Conservation (phyloP, 2,888 invertebrate species). For the Bruchidius siliquastri region DNA sequence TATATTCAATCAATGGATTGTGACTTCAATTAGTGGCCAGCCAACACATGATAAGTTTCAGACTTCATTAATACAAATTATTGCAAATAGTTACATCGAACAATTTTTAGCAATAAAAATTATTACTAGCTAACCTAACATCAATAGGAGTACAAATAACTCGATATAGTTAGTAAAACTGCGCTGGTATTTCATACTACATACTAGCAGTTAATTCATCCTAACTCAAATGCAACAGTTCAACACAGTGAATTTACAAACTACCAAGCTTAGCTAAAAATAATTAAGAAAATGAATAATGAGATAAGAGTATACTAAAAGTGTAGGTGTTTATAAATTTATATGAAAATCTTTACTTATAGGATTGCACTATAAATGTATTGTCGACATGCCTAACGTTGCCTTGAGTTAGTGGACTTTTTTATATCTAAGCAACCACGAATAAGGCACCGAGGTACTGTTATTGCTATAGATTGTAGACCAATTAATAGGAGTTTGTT, state of each 20-base stretch:
- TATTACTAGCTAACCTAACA: too few species aligned
- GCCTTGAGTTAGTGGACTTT: not conserved
- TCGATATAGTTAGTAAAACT: not conserved
- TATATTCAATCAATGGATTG: too few species aligned
- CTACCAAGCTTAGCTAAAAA: not conserved
- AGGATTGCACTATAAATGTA: not conserved
- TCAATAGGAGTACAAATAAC: not conserved
- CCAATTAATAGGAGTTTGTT: too few species aligned
- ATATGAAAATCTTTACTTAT: not conserved
- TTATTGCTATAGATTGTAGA: too few species aligned
- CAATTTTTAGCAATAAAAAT: too few species aligned
- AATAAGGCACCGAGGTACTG: too few species aligned
- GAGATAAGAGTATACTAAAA: not conserved
- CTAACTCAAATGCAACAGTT: not conserved
- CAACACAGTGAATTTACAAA: not conserved
- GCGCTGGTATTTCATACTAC: not conserved
- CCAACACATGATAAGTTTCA: too few species aligned
- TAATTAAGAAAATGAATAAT: not conserved
- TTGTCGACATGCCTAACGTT: not conserved
- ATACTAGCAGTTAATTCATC: not conserved
- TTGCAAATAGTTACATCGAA: too few species aligned
- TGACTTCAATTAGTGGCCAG: too few species aligned
- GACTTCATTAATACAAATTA: too few species aligned
- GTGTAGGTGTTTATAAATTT: not conserved
- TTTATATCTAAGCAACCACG: too few species aligned